A percentile compares a stretch with the other conserved stretches of the same genome.
phyloP scores from a whole-genome alignment of 1,140 invertebrate genomes.

The Arion vulgaris region DNA sequence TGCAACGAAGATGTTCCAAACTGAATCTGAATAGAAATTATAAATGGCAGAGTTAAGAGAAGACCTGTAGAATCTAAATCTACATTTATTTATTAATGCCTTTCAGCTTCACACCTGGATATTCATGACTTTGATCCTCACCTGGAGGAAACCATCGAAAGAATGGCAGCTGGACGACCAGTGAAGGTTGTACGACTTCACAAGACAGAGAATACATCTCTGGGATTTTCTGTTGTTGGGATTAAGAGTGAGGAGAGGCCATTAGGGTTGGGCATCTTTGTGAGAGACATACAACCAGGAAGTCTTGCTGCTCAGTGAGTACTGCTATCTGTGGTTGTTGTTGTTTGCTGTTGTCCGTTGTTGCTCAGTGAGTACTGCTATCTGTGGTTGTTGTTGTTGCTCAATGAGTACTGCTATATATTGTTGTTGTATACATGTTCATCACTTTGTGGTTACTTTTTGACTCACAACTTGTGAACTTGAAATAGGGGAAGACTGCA shows the following conservation, averaged over 20 bases:
- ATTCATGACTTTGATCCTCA: slow-evolving; percentile 70
- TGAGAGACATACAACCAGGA: slow-evolving; percentile 83
- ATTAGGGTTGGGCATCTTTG: slow-evolving; percentile 84
- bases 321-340: background rate
- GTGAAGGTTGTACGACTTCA: slow-evolving; percentile 77
- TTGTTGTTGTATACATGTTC: too few relatives aligned
- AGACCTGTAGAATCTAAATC: too few relatives aligned
- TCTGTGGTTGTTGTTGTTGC: too few relatives aligned
- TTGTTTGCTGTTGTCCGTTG: background rate
- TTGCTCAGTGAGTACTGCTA: too few relatives aligned
- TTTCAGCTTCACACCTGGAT: background rate
- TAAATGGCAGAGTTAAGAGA: too few relatives aligned
- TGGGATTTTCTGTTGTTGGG: slow-evolving; percentile 86
- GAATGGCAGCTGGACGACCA: slow-evolving; percentile 76
- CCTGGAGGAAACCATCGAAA: slow-evolving; percentile 79
- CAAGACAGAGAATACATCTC: slow-evolving; percentile 82
- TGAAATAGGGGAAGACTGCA: too few relatives aligned
- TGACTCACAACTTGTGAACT: too few relatives aligned
- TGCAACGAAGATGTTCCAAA: too few relatives aligned
- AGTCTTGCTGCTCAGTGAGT: slow-evolving; percentile 82
- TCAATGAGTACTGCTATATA: too few relatives aligned
- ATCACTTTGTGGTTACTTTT: too few relatives aligned
- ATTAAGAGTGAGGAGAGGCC: slow-evolving; percentile 77
- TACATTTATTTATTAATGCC: background rate
- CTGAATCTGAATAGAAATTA: too few relatives aligned